Evolutionary conservation across 1,140 invertebrate genomes (phyloP).

Genomic region (Macrobrachium nipponense): DNA sequence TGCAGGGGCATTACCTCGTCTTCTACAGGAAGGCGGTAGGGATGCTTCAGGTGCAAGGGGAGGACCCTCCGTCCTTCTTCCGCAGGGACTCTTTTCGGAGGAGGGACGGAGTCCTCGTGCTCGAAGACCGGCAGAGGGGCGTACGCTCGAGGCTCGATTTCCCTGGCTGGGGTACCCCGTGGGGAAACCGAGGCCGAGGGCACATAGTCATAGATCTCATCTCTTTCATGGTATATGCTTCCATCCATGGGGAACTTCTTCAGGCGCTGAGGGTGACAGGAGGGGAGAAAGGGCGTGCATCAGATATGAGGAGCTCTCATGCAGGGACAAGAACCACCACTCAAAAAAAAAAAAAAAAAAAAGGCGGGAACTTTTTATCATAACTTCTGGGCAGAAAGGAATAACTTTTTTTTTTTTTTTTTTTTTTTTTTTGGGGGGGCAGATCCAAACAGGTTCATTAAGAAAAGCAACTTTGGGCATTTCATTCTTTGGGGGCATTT

Average conservation of each 20-base stretch:
- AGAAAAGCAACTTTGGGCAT: too few relatives aligned
- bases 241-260: slow-evolving; percentile 48
- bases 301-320: too few relatives aligned
- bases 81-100: not conserved
- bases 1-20: slow-evolving; percentile 50
- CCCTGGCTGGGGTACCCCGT: not conserved
- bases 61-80: slow-evolving; percentile 11
- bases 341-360: too few relatives aligned
- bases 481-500: too few relatives aligned
- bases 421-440: too few relatives aligned
- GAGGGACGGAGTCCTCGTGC: slow-evolving; percentile 8
- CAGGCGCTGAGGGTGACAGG: slow-evolving; percentile 26
- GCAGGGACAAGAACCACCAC: too few relatives aligned
- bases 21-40: slow-evolving; percentile 57
- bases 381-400: too few relatives aligned
- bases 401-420: too few relatives aligned
- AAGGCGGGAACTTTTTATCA: too few relatives aligned
- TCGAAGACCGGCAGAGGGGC: not conserved
- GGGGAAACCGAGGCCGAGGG: not conserved
- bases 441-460: too few relatives aligned
- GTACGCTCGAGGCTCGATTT: not conserved
- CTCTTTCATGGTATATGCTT: not conserved
- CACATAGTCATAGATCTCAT: too few relatives aligned
- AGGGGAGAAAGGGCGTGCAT: not conserved
- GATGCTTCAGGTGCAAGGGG: slow-evolving; percentile 46